Evolutionary conservation across 2,113 vertebrate species (phyloP).

Genomic region (Myrmecobius fasciatus): DNA sequence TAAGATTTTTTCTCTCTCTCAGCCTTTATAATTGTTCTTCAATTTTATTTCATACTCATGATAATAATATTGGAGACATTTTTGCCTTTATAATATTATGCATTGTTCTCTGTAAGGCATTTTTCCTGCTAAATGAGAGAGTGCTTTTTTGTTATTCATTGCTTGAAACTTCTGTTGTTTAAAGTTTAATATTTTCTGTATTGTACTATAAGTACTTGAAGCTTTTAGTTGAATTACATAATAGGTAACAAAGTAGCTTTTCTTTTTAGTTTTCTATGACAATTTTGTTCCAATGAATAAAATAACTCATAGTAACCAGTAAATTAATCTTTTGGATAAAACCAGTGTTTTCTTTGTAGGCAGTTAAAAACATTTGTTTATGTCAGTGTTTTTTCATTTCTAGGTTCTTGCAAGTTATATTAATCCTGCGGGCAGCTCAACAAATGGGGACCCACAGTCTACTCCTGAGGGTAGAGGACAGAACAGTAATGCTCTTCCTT

Average conservation of each 20-base stretch:
- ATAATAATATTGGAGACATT: not conserved
- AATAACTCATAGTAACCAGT: not conserved
- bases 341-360: not conserved
- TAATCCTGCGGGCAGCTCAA: slow-evolving; percentile 91
- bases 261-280: not conserved
- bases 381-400: slow-evolving; percentile 44
- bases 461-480: slow-evolving; percentile 89
- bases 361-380: slow-evolving; percentile 16
- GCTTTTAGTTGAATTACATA: not conserved
- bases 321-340: not conserved
- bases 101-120: not conserved
- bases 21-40: not conserved
- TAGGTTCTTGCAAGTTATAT: slow-evolving; percentile 99
- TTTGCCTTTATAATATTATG: not conserved
- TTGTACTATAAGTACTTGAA: not conserved
- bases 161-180: not conserved
- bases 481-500: slow-evolving; percentile 93
- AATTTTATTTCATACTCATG: not conserved
- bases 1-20: not conserved
- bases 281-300: not conserved
- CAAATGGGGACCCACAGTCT: slow-evolving; percentile 86
- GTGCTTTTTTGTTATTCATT: not conserved
- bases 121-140: not conserved
- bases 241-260: not conserved
- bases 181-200: not conserved